phyloP scores from a whole-genome alignment of 2,888 invertebrate genomes.

The Lithophane leautieri region DNA sequence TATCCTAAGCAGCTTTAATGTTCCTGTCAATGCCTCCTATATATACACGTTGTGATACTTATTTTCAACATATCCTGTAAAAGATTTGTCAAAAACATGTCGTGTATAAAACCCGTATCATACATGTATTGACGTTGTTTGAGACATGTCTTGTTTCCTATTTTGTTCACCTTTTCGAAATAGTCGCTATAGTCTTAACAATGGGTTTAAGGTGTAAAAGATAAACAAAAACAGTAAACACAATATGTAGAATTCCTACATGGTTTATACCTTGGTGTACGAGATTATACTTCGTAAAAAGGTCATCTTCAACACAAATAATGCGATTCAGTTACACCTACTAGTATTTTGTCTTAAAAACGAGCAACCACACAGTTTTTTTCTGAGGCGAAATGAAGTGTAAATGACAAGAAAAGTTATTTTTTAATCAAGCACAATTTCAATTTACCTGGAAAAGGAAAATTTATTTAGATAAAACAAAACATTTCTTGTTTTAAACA shows the following conservation, averaged over 20 bases:
- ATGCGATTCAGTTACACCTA: not conserved
- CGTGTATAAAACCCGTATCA: no score
- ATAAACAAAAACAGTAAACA: not conserved
- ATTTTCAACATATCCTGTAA: no score
- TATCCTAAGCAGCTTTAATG: not conserved
- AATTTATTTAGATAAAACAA: not conserved
- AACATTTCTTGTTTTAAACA: not conserved
- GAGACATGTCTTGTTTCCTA: no score
- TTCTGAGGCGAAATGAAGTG: not conserved
- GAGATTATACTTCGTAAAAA: not conserved
- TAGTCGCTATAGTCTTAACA: no score
- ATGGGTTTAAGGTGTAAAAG: not conserved
- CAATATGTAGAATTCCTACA: not conserved
- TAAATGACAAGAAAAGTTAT: not conserved
- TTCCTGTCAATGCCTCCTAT: not conserved
- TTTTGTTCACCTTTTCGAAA: no score
- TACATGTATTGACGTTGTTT: no score
- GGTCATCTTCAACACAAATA: constrained; percentile 6
- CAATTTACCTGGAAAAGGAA: no score
- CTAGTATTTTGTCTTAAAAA: not conserved
- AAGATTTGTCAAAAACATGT: no score
- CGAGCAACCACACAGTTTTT: not conserved
- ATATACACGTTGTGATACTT: no score
- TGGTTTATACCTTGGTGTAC: not conserved
- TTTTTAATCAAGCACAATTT: not conserved